Base-by-base conservation (phyloP, 2,888 invertebrate genomes). In the Teleiodes luculella region DNA sequence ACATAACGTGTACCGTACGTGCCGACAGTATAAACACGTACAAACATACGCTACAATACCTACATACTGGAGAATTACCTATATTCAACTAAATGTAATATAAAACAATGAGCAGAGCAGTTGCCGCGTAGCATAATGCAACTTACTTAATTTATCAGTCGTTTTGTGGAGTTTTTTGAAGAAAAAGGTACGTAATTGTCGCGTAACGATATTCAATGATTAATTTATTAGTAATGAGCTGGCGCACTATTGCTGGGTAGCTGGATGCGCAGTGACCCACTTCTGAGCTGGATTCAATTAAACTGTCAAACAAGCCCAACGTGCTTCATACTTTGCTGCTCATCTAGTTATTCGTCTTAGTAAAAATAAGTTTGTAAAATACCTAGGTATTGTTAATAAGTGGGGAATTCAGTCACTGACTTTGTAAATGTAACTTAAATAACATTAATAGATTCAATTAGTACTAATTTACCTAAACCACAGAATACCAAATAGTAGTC, bases 251-350 rank as follows among this genome's bases (percentile, higher is more conserved):
- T 33, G 57, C 63, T 63, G 60, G 66, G 63, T 62, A 57, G 63
- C 65, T 66, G 33, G 8, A 11, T 8, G 33, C n/a, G 61, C 61
- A 63, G 56, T 76, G 76, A 76, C 76, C 75, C 64, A 72, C 63
- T 72, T 78, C 43, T 47, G 58, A 46, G 57, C 62, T 60, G 58
- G 59, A 66, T 62, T 66, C 65, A 63, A 63, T 69, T 67, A 68
- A 59, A 63, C 66, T 61, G 68, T 71, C 70, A 67, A 57, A 58
- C 60, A 58, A 60, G 61, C 60, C 64, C 52, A 48, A 39, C 50
- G 39, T 24, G 41, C 57, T 64, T 49, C 54, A 35, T 45, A 54
- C 41, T 41, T 48, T 30, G 33, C 36, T 16, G 52, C 18, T 53
- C 39, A 53, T 47, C 39, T 37, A 35, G 43, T 52, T 43, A 43